Conservation (phyloP, 92 coral and sea anemone genomes). For the Montipora capitata region DNA sequence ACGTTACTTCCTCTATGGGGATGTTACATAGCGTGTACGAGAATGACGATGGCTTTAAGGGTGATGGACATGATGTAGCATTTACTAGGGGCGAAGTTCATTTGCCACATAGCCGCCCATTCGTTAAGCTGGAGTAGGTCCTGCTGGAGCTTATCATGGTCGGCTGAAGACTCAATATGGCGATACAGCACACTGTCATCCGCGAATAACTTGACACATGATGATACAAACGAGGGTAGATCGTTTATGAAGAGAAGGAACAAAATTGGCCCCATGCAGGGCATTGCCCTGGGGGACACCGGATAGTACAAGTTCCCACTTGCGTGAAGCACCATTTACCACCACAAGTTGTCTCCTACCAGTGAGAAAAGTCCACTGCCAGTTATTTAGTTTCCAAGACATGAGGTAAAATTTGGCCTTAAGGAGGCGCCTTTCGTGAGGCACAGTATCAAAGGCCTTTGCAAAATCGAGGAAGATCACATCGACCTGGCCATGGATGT, state of each 20-base stretch:
- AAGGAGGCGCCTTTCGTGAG: slow-evolving; percentile 14
- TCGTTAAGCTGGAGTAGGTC: slow-evolving; percentile 1
- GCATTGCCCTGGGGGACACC: not conserved
- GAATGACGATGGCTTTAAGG: slow-evolving; percentile 41
- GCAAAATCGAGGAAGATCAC: slow-evolving; percentile 38
- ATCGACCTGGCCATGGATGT: slow-evolving; percentile 52
- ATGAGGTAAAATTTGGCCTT: not conserved
- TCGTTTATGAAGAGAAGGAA: not conserved
- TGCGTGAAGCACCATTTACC: not conserved
- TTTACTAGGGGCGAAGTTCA: slow-evolving; percentile 29
- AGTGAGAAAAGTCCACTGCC: not conserved
- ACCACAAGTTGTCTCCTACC: not conserved
- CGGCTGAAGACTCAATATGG: not conserved
- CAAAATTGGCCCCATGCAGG: not conserved
- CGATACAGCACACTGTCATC: not conserved
- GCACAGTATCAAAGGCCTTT: slow-evolving; percentile 49
- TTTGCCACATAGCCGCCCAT: slow-evolving; percentile 30
- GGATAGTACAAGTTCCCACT: not conserved
- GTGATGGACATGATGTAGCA: slow-evolving; percentile 25
- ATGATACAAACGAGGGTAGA: not conserved
- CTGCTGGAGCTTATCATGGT: slow-evolving; percentile 4
- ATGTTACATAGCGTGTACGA: not conserved
- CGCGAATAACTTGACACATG: not conserved
- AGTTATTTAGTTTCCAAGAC: not conserved
- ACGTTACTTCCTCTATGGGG: slow-evolving; percentile 10